phyloP scores from a whole-genome alignment of 2,888 invertebrate genomes.

The Drosophila antonietae region DNA sequence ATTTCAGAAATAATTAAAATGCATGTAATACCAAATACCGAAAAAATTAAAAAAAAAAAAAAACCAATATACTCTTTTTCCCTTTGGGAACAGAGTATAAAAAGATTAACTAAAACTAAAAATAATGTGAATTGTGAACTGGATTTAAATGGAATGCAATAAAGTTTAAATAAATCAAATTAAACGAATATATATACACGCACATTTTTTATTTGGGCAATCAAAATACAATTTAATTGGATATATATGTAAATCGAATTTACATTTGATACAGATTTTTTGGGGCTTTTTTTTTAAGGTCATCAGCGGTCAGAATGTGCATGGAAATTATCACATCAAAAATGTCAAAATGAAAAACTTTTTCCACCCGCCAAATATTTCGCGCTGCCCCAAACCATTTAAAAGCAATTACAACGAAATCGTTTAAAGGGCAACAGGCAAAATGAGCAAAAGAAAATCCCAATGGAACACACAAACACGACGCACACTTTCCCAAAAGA shows the following conservation, averaged over 20 bases:
- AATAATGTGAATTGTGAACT: conserved; percentile 40
- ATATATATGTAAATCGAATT: not conserved
- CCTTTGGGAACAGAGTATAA: too few species aligned
- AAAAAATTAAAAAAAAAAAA: conserved; percentile 4
- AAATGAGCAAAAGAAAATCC: conserved; percentile 25
- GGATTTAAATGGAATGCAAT: conserved; percentile 51
- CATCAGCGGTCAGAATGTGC: conserved; percentile 1
- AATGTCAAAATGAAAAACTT: conserved; percentile 7
- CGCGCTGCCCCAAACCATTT: conserved; percentile 40
- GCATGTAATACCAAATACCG: conserved; percentile 19
- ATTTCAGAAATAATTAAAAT: conserved; percentile 32
- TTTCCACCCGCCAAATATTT: not conserved
- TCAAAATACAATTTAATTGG: conserved; percentile 21
- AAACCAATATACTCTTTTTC: too few species aligned
- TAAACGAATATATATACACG: not conserved
- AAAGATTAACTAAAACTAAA: too few species aligned
- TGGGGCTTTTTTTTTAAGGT: not conserved
- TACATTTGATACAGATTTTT: not conserved
- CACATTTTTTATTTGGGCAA: not conserved
- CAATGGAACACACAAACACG: conserved; percentile 28
- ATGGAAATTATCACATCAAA: not conserved
- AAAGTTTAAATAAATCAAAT: conserved; percentile 49
- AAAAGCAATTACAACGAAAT: conserved; percentile 57
- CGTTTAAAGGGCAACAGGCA: conserved; percentile 31
- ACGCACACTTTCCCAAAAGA: not conserved